Base-by-base conservation (phyloP, 1,140 invertebrate species). In the Pseudachorutes palmiensis region DNA sequence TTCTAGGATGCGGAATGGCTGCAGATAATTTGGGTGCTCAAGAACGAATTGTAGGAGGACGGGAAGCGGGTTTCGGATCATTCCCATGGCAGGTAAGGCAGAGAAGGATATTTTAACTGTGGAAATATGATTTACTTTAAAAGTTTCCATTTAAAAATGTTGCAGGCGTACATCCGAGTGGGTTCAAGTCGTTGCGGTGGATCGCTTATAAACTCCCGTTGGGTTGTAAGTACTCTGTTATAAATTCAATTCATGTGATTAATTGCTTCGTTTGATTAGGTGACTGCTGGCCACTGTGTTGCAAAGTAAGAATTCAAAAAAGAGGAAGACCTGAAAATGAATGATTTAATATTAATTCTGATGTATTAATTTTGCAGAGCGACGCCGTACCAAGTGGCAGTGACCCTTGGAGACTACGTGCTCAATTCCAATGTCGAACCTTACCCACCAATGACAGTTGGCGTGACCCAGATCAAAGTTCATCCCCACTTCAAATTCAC, bases 401-500 rank as follows among this genome's bases (percentile, higher is more conserved):
- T 95, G 26, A 95, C 91, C 0, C 82, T 96, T 5, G 92, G 92
- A 2, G 92, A 96, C 78, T 95, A 95, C 77, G 89, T 94, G 36
- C 91, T 96, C 69, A 94, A 95, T 79, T 93, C 91, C 0, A 90
- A 92, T 0, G 86, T 88, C 1, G 93, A 96, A 79, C 88, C 90
- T 0, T 77, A 94, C 55, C 91, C 90, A 0, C 91, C 91, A 0
- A 92, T 93, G 75, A 92, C 90, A 0, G 94, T 94, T 75, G 90
- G 91, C 1, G 92, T 94, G 1, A 81, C 88, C 22, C 85, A 89
- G 70, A 94, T 96, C 45, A 83, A 90, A 78, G 90, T 95, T 1
- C 93, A 96, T 80, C 93, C 93, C 0, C 90, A 92, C 74, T 96
- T 96, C 80, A 94, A 94, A 78, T 96, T 96, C 75, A 96, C 93